Percentiles rank a stretch among this genome's conserved stretches.
Evolutionary conservation across 2,113 vertebrate species (phyloP).

Genomic region (Procavia capensis): DNA sequence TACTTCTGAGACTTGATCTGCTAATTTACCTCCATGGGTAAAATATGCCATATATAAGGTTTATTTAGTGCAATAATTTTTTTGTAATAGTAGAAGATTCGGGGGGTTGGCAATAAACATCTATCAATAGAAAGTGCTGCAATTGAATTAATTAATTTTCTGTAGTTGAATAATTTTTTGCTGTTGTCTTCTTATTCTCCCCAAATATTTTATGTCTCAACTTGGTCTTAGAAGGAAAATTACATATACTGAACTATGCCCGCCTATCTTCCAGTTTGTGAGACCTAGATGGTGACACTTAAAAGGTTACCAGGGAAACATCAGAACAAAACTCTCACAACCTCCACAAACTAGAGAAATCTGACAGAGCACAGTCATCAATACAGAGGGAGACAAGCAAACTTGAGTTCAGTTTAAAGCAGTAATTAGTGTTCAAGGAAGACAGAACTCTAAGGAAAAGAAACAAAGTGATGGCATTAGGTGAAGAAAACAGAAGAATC

Average conservation of each 20-base stretch:
- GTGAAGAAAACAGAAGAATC: constrained; percentile 60
- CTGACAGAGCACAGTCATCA: neutral
- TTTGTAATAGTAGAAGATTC: neutral
- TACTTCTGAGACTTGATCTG: neutral
- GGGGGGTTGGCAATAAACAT: neutral
- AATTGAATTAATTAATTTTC: neutral
- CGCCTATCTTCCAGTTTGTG: neutral
- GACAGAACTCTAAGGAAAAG: neutral
- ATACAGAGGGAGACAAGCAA: neutral
- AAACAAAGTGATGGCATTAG: neutral
- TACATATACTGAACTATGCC: neutral
- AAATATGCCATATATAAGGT: neutral
- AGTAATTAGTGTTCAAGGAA: constrained; percentile 5
- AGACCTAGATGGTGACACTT: neutral
- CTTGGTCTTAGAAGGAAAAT: neutral
- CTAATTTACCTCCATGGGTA: neutral
- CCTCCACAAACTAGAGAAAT: neutral
- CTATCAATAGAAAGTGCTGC: neutral
- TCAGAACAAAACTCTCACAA: neutral
- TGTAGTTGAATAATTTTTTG: neutral
- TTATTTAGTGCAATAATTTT: neutral
- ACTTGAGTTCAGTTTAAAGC: neutral
- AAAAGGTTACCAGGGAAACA: neutral
- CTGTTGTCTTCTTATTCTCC: neutral
- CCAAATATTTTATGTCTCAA: neutral